phyloP scores from a whole-genome alignment of 1,140 invertebrate genomes.

The Trichonephila clavata region DNA sequence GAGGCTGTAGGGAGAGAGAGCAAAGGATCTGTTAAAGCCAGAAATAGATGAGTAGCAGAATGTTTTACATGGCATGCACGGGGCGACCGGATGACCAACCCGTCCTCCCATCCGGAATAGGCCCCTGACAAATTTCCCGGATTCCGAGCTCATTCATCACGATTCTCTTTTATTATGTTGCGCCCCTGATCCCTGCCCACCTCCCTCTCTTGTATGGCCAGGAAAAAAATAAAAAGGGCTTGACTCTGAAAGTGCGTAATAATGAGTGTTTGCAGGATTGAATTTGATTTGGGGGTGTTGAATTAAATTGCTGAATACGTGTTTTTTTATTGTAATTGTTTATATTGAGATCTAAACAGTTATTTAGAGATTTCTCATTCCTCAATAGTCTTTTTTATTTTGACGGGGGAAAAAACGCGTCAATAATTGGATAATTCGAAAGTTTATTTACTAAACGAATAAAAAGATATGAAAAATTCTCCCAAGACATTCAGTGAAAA shows the following conservation, averaged over 20 bases:
- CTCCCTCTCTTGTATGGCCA: neutral
- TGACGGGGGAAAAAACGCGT: too few relatives aligned
- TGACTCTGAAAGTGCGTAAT: neutral
- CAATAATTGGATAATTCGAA: too few relatives aligned
- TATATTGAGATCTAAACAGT: too few relatives aligned
- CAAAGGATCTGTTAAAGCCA: conserved; percentile 64
- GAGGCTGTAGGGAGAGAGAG: neutral
- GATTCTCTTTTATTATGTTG: conserved; percentile 73
- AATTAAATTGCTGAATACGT: neutral
- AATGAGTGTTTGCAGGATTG: neutral
- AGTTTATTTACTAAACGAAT: too few relatives aligned
- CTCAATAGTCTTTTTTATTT: too few relatives aligned
- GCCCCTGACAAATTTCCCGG: conserved; percentile 72
- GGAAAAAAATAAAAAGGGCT: neutral
- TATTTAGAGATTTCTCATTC: too few relatives aligned
- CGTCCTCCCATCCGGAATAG: conserved; percentile 53
- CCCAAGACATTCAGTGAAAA: too few relatives aligned
- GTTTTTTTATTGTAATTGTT: neutral
- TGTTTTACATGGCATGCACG: conserved; percentile 74
- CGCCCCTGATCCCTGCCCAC: neutral
- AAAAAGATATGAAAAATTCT: too few relatives aligned
- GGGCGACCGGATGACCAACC: conserved; percentile 70
- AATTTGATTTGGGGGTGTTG: neutral
- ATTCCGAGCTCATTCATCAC: conserved; percentile 72
- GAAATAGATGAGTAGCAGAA: conserved; percentile 70